These are phyloP conservation scores for Aldrovandia affinis DNA, from an alignment of 2,797 vertebrate species.

Conservation along the genomic window DNA sequence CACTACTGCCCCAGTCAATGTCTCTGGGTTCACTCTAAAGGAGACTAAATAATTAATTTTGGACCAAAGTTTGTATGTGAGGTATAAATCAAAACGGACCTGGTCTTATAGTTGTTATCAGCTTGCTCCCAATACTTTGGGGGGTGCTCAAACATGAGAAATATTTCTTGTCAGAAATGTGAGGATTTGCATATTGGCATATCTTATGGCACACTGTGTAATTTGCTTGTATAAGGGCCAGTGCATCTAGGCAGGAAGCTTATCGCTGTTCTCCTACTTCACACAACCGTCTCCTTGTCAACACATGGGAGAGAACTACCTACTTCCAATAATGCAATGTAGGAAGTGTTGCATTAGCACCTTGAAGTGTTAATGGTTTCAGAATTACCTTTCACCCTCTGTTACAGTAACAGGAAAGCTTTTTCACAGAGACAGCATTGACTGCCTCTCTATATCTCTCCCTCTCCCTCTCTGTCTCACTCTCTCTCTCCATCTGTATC, in stretches of 20 bases:
- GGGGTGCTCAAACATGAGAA: neutral
- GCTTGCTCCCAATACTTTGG: neutral
- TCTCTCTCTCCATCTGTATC: neutral
- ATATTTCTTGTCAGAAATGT: neutral
- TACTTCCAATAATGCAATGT: slow-evolving; percentile 58
- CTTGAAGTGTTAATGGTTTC: slow-evolving; percentile 76
- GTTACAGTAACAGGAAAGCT: slow-evolving; percentile 21
- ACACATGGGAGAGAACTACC: slow-evolving; percentile 25
- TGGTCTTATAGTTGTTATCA: neutral
- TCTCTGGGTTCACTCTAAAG: neutral
- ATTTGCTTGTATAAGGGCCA: slow-evolving; percentile 22
- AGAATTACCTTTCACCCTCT: slow-evolving; percentile 65
- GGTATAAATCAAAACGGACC: no score
- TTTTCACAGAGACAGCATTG: slow-evolving; percentile 23
- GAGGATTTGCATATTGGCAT: slow-evolving; percentile 50
- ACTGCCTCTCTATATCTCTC: slow-evolving; percentile 10
- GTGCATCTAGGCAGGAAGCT: slow-evolving; percentile 11
- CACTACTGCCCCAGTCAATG: no score
- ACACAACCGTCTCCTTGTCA: slow-evolving; percentile 19
- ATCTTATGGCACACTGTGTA: neutral
- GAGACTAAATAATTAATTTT: neutral
- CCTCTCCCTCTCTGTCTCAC: neutral
- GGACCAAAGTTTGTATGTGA: neutral
- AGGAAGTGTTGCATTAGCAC: slow-evolving; percentile 84
- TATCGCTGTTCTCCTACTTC: slow-evolving; percentile 21